Conservation (phyloP, 2,113 vertebrate genomes). For the Xiphias gladius region DNA sequence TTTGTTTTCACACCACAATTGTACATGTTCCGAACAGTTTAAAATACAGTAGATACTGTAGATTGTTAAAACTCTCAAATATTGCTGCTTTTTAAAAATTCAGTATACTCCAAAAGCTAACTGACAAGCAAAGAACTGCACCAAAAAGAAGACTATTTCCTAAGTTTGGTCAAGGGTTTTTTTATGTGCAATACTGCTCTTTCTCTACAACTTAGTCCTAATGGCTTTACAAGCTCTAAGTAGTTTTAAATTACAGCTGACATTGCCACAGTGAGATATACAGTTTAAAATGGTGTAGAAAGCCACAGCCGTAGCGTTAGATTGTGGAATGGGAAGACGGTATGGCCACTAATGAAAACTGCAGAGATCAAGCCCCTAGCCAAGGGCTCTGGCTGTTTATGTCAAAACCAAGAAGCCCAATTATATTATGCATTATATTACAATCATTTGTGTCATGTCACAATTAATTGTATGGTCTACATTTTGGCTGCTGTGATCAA, state of each 20-base stretch:
- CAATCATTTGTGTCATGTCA: background rate
- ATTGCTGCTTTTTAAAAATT: background rate
- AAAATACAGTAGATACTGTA: background rate
- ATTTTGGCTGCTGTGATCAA: conserved; percentile 14
- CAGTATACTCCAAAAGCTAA: background rate
- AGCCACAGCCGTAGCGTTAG: background rate
- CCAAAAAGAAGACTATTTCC: background rate
- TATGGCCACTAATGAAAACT: background rate
- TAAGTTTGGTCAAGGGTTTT: background rate
- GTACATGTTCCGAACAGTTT: background rate
- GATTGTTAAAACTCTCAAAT: background rate
- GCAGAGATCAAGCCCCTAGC: background rate
- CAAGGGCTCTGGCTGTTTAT: background rate
- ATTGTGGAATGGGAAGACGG: background rate
- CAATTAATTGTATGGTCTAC: background rate
- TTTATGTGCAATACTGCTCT: background rate
- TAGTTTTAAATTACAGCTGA: background rate
- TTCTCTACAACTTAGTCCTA: background rate
- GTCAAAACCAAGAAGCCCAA: background rate
- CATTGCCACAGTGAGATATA: background rate
- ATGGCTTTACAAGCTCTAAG: background rate
- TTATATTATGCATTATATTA: background rate
- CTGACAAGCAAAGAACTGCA: background rate
- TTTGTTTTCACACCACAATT: background rate
- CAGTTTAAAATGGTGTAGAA: background rate